These are phyloP conservation scores for Lepeophtheirus nordmannii DNA, from an alignment of 2,888 invertebrate species.

Conservation along the genomic window DNA sequence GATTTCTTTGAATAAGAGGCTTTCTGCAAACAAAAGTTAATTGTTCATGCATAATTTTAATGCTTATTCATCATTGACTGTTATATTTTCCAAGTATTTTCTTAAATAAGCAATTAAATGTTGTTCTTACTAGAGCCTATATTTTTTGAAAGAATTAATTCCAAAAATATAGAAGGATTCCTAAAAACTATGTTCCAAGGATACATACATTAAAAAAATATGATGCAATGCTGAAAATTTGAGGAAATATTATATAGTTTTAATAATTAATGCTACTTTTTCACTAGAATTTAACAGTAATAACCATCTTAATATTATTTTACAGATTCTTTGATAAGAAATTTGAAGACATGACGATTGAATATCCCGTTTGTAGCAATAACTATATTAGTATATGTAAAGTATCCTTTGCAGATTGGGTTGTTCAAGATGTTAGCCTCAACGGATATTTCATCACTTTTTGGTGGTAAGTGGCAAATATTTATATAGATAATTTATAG, in stretches of 20 bases:
- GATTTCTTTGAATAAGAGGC: too few relatives aligned
- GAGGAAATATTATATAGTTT: neutral
- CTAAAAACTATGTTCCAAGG: too few relatives aligned
- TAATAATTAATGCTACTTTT: neutral
- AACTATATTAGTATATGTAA: constrained; percentile 15
- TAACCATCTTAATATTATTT: neutral
- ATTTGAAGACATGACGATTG: constrained; percentile 19
- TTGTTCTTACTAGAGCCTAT: too few relatives aligned
- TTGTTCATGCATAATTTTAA: too few relatives aligned
- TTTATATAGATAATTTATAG: neutral
- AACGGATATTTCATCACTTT: constrained; percentile 17
- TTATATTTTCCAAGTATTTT: too few relatives aligned
- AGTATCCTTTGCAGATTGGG: constrained; percentile 22
- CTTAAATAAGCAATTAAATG: too few relatives aligned
- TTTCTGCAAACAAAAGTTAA: too few relatives aligned
- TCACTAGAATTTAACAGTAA: neutral
- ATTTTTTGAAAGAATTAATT: too few relatives aligned
- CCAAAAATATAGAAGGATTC: too few relatives aligned
- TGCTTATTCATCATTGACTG: too few relatives aligned
- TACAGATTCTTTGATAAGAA: constrained; percentile 12
- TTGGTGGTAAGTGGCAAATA: constrained; percentile 13
- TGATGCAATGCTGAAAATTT: too few relatives aligned
- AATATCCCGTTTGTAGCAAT: constrained; percentile 13
- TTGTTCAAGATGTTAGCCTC: constrained; percentile 12
- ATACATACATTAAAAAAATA: too few relatives aligned